These are phyloP conservation scores for Paedocypris sp. DNA, from an alignment of 2,113 vertebrate genomes.

Conservation along the genomic window DNA sequence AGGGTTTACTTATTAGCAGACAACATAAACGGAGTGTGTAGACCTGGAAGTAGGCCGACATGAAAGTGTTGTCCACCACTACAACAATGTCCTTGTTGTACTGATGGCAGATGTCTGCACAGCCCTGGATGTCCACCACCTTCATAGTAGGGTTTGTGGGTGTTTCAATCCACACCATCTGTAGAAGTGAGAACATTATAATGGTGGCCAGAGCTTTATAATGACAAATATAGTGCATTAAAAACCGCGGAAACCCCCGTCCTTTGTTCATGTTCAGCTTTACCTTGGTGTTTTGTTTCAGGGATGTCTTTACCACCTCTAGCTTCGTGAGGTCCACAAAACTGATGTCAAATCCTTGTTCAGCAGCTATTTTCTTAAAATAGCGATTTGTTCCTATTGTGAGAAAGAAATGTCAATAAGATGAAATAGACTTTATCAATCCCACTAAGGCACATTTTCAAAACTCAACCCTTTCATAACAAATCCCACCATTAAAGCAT, in stretches of 20 bases:
- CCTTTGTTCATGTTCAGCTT: too few relatives aligned
- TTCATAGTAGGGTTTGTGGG: conserved; percentile 86
- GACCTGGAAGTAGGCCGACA: conserved; percentile 95
- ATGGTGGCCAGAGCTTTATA: too few relatives aligned
- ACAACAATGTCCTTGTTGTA: conserved; percentile 69
- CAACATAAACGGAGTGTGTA: not conserved
- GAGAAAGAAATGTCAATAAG: too few relatives aligned
- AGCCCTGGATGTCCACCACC: conserved; percentile 75
- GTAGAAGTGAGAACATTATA: not conserved
- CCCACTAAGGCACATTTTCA: too few relatives aligned
- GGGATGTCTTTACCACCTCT: conserved; percentile 66
- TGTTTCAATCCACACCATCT: conserved; percentile 89
- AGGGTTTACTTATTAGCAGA: too few relatives aligned
- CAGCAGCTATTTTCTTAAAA: conserved; percentile 62
- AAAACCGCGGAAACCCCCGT: too few relatives aligned
- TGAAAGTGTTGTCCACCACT: conserved; percentile 89
- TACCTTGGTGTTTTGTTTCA: conserved; percentile 85
- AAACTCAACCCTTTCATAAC: too few relatives aligned
- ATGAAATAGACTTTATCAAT: too few relatives aligned
- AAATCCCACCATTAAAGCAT: too few relatives aligned
- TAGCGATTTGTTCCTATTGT: conserved; percentile 79
- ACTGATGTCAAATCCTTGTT: conserved; percentile 65
- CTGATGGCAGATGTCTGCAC: conserved; percentile 59
- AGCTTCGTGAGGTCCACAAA: conserved; percentile 72
- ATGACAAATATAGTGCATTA: too few relatives aligned